phyloP scores from a whole-genome alignment of 1,140 invertebrate species.

The Halictus rubicundus region DNA sequence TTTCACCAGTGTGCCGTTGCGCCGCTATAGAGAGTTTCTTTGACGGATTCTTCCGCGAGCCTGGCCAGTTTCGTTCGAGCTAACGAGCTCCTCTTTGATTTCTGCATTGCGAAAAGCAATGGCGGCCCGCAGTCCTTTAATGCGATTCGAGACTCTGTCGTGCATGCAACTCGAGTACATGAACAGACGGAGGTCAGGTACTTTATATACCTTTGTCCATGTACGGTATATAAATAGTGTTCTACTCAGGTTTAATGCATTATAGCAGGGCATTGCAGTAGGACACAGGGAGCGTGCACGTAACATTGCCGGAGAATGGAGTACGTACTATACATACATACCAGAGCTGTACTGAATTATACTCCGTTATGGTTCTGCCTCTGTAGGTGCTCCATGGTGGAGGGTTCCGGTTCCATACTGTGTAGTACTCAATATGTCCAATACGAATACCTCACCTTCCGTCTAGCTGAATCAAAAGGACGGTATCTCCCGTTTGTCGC shows the following conservation, averaged over 20 bases:
- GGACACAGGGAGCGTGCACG: conserved; percentile 64
- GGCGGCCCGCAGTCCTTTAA: conserved; percentile 44
- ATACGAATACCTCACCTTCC: conserved; percentile 60
- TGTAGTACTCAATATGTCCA: conserved; percentile 71
- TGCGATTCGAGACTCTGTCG: conserved; percentile 58
- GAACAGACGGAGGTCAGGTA: conserved; percentile 43
- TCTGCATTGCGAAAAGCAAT: background rate
- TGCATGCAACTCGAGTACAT: conserved; percentile 13
- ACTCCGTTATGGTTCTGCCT: conserved; percentile 74
- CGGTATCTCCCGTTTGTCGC: background rate
- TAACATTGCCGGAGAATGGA: conserved; percentile 67
- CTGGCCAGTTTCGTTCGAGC: too few species aligned
- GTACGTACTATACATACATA: conserved; percentile 74
- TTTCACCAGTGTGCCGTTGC: background rate
- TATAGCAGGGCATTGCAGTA: conserved; percentile 62
- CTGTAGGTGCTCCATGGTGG: conserved; percentile 67
- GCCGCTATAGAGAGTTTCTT: background rate
- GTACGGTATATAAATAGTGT: conserved; percentile 58
- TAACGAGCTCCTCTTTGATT: background rate
- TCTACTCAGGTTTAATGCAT: conserved; percentile 70
- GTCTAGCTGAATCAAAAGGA: conserved; percentile 66
- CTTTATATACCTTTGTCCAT: conserved; percentile 55
- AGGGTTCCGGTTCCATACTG: conserved; percentile 64
- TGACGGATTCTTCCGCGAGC: background rate
- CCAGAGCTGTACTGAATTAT: conserved; percentile 75